Conservation (phyloP, 2,113 vertebrate genomes). For the Parotia lawesii region DNA sequence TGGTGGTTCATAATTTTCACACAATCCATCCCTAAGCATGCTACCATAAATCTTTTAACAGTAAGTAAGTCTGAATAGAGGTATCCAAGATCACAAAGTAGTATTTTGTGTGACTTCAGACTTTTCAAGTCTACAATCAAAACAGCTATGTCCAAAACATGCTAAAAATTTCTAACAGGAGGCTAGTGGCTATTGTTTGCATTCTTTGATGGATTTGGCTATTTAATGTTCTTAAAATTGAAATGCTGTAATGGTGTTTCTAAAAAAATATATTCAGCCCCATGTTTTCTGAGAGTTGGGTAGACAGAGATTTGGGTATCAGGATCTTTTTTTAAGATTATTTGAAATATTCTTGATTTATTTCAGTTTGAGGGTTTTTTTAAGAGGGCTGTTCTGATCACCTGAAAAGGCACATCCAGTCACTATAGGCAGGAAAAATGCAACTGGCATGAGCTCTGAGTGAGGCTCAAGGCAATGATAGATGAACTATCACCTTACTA, state of each 20-base stretch:
- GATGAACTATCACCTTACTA: neutral
- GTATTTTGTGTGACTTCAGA: neutral
- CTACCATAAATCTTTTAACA: constrained; percentile 20
- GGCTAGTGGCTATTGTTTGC: neutral
- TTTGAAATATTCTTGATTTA: neutral
- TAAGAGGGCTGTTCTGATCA: neutral
- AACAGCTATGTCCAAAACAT: neutral
- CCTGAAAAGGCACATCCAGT: neutral
- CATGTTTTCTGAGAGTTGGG: neutral
- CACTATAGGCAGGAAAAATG: neutral
- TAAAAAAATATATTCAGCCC: neutral
- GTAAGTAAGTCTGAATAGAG: neutral
- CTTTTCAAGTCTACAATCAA: neutral
- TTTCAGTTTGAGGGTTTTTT: neutral
- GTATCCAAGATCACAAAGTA: neutral
- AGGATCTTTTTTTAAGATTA: neutral
- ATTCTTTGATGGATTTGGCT: neutral
- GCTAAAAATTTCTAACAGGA: neutral
- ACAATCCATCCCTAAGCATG: neutral
- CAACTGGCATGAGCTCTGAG: neutral
- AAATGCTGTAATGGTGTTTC: neutral
- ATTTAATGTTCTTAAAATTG: neutral
- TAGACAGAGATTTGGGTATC: neutral
- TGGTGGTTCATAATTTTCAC: neutral
- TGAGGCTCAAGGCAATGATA: accelerated